phyloP scores from a whole-genome alignment of 2,797 vertebrate species.

The Heteromormyrus szaboi region DNA sequence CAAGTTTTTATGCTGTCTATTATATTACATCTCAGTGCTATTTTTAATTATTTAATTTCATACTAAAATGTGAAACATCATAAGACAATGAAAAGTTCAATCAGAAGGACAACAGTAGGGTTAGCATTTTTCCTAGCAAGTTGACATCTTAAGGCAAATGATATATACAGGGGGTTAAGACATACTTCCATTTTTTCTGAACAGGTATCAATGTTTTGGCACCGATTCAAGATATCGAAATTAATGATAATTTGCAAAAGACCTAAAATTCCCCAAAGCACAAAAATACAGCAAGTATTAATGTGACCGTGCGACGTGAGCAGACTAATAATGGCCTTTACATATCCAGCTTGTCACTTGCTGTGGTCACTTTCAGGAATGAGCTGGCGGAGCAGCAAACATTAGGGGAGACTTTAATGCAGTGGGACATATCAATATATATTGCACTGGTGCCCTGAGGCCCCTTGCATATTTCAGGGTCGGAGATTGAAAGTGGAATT shows the following conservation, averaged over 20 bases:
- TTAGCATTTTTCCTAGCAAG: background rate
- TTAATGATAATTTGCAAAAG: background rate
- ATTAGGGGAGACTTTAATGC: background rate
- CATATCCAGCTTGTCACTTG: background rate
- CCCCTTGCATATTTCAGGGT: background rate
- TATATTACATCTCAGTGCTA: background rate
- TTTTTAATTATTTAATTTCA: background rate
- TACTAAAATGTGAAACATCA: background rate
- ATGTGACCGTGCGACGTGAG: background rate
- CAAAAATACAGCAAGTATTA: background rate
- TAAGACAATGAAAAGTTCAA: background rate
- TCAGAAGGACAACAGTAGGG: background rate
- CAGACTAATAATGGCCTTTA: background rate
- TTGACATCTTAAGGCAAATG: background rate
- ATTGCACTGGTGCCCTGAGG: background rate
- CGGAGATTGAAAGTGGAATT: background rate
- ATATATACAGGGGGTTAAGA: background rate
- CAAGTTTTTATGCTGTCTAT: background rate
- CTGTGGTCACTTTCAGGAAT: background rate
- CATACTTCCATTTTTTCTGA: background rate
- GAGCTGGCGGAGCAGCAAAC: background rate
- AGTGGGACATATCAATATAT: background rate
- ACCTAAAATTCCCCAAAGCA: background rate
- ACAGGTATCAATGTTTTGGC: background rate
- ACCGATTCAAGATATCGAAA: background rate